A percentile compares a stretch with the other conserved stretches of the same genome.
Conservation (phyloP, 2,113 vertebrate species). For the Notarius lentiginosus region DNA sequence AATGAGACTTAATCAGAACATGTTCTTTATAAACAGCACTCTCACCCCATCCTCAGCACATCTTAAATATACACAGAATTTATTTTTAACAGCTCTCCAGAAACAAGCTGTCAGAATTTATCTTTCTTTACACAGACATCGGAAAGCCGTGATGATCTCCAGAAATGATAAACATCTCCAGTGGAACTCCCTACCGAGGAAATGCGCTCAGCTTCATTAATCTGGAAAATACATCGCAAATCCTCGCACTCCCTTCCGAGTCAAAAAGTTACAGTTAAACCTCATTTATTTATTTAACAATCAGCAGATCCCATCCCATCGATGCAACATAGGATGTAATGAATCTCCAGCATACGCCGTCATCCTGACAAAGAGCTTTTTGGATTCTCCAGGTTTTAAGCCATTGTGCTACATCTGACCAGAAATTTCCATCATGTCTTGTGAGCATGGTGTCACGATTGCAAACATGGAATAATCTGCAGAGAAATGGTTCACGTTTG, state of each 20-base stretch:
- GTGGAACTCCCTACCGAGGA: background rate
- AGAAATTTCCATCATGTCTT: background rate
- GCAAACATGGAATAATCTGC: background rate
- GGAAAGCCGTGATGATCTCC: constrained; percentile 6
- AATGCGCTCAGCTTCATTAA: background rate
- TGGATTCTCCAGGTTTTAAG: background rate
- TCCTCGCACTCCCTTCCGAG: background rate
- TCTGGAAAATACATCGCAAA: background rate
- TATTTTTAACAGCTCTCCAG: background rate
- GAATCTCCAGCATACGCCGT: background rate
- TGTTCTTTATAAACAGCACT: background rate
- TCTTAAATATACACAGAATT: background rate
- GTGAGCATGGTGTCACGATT: background rate
- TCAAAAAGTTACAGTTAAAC: background rate
- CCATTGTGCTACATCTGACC: background rate
- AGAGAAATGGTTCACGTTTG: background rate
- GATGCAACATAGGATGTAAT: background rate
- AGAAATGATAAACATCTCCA: constrained; percentile 14
- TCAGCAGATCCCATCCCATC: background rate
- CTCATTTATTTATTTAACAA: background rate
- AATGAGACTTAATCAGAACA: background rate
- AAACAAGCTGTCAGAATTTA: background rate
- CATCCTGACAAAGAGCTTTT: background rate
- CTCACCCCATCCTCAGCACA: background rate
- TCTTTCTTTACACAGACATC: background rate